Evolutionary conservation across 1,140 invertebrate genomes (phyloP).

Genomic region (Saccostrea glomerata): DNA sequence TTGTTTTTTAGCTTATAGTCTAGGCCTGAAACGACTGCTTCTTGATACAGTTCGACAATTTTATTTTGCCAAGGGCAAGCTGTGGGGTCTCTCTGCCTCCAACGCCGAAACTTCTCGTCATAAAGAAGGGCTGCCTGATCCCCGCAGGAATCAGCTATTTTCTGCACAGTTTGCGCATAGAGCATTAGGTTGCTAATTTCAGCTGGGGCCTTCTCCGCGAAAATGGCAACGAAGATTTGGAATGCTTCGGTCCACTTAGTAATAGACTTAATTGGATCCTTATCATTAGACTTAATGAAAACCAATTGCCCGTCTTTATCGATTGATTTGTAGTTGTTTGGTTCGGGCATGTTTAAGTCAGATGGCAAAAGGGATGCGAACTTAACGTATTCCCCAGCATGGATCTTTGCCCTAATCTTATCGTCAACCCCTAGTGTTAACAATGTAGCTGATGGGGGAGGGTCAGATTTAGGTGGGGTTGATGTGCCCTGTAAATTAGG

Average conservation of each 20-base stretch:
- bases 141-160: neutral
- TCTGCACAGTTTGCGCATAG: neutral
- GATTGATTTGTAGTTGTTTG: neutral
- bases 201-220: neutral
- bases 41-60: neutral
- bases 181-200: neutral
- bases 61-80: neutral
- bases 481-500: neutral
- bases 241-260: neutral
- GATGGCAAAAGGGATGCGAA: neutral
- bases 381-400: neutral
- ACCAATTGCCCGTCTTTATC: neutral
- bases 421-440: neutral
- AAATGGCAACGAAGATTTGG: neutral
- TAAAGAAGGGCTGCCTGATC: neutral
- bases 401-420: neutral
- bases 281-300: neutral
- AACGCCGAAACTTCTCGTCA: neutral
- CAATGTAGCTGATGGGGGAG: neutral
- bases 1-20: neutral
- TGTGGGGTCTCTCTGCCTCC: neutral
- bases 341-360: neutral
- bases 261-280: neutral
- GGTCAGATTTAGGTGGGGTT: neutral
- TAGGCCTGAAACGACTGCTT: neutral